phyloP scores from a whole-genome alignment of 1,140 invertebrate genomes.

The Sinella curviseta region DNA sequence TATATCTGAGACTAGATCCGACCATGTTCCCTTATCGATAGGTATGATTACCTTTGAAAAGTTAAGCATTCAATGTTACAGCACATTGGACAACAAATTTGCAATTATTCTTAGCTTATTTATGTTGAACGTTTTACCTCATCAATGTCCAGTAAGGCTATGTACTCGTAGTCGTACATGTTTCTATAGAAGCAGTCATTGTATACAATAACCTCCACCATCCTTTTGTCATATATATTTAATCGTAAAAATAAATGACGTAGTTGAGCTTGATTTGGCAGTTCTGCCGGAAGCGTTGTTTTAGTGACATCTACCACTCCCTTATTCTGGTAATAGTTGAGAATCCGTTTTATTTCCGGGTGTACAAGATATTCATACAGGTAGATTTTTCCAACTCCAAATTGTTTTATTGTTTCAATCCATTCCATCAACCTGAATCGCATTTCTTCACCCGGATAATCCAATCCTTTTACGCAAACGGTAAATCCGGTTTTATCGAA shows the following conservation, averaged over 20 bases:
- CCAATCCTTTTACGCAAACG: constrained; percentile 62
- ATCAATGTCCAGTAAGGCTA: constrained; percentile 61
- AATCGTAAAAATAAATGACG: constrained; percentile 52
- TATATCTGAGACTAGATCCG: no score
- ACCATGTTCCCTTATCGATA: no score
- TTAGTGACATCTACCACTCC: constrained; percentile 55
- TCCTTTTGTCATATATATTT: constrained; percentile 54
- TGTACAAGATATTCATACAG: constrained; percentile 60
- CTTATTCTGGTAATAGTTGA: constrained; percentile 55
- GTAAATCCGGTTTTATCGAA: constrained; percentile 55
- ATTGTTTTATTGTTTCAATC: constrained; percentile 58
- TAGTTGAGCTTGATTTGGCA: constrained; percentile 57
- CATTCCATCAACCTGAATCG: constrained; percentile 59
- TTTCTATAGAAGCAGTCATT: constrained; percentile 63
- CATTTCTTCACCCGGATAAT: constrained; percentile 58
- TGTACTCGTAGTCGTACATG: constrained; percentile 58
- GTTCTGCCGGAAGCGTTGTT: constrained; percentile 58
- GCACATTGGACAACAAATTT: no score
- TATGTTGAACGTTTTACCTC: no score
- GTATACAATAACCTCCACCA: constrained; percentile 62
- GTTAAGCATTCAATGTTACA: constrained; percentile 51
- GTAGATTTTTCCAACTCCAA: constrained; percentile 61
- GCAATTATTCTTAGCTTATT: no score
- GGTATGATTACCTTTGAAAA: no score
- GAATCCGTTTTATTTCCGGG: constrained; percentile 53